Percentiles rank a stretch among this genome's conserved stretches.
Conservation (phyloP, 2,888 invertebrate genomes). For the Cephonodes hylas region DNA sequence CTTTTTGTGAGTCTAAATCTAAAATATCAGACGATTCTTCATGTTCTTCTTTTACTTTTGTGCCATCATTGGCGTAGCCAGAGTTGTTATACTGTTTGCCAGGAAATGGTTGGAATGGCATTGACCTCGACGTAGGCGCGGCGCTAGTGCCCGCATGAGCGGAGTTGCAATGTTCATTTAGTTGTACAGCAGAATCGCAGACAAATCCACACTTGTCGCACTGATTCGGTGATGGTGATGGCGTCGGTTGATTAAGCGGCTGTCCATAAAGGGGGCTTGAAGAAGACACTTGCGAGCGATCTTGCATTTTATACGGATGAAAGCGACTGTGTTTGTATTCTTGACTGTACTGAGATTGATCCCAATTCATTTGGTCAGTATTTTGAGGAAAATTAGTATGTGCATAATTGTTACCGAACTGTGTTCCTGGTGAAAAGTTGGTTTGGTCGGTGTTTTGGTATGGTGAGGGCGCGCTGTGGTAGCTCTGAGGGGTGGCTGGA, state of each 20-base stretch:
- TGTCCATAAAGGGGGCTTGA: slow-evolving; percentile 81
- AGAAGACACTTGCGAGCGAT: slow-evolving; percentile 76
- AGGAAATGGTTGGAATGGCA: slow-evolving; percentile 78
- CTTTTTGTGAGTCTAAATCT: slow-evolving; percentile 94
- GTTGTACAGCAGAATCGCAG: slow-evolving; percentile 86
- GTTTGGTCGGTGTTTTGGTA: slow-evolving; percentile 83
- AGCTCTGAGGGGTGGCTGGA: slow-evolving; percentile 84
- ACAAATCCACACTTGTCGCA: slow-evolving; percentile 93
- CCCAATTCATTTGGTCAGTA: slow-evolving; percentile 75
- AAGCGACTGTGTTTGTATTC: slow-evolving; percentile 71
- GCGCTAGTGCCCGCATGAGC: slow-evolving; percentile 81
- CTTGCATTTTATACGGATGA: slow-evolving; percentile 79
- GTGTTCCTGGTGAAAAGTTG: slow-evolving; percentile 79
- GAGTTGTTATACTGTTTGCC: slow-evolving; percentile 72
- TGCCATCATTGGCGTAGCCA: slow-evolving; percentile 69
- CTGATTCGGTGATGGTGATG: slow-evolving; percentile 87
- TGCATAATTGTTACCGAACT: slow-evolving; percentile 74
- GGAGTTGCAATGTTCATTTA: slow-evolving; percentile 87
- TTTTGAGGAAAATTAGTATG: slow-evolving; percentile 77
- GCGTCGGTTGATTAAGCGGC: slow-evolving; percentile 84
- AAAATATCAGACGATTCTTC: slow-evolving; percentile 90
- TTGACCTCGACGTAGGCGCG: slow-evolving; percentile 63
- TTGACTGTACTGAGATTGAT: slow-evolving; percentile 72
- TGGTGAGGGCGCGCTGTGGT: slow-evolving; percentile 84
- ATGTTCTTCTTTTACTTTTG: slow-evolving; percentile 83